Percentiles rank a stretch among this genome's conserved stretches.
Evolutionary conservation across 2,888 invertebrate species (phyloP).

Genomic region (Pyralis farinalis): DNA sequence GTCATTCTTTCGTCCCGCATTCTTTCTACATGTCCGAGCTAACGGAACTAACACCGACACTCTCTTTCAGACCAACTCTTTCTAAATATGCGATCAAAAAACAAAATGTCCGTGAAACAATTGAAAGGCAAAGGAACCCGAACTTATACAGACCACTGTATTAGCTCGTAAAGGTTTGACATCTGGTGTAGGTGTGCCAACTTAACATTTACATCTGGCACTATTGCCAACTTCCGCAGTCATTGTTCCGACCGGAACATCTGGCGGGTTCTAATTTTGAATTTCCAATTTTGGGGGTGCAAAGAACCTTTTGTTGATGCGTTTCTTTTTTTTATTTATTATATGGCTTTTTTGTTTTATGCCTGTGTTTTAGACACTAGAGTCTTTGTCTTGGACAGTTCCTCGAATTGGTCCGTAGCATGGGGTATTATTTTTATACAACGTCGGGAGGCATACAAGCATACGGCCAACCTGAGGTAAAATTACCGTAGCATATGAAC

Average conservation of each 20-base stretch:
- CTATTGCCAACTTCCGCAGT: conserved; percentile 17
- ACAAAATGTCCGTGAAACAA: background rate
- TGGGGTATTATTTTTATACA: too few relatives aligned
- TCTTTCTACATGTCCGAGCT: too few relatives aligned
- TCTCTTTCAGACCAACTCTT: too few relatives aligned
- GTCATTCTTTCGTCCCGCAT: too few relatives aligned
- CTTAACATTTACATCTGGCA: conserved; percentile 16
- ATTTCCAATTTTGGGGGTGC: conserved; percentile 3
- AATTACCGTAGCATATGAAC: too few relatives aligned
- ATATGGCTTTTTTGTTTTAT: background rate
- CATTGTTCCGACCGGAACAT: conserved; percentile 11
- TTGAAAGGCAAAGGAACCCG: conserved; percentile 2
- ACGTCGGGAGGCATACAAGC: too few relatives aligned
- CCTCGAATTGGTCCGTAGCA: too few relatives aligned
- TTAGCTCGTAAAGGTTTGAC: conserved; percentile 5
- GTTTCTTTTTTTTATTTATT: background rate
- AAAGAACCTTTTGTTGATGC: conserved; percentile 1
- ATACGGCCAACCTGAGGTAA: too few relatives aligned
- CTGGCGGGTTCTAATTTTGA: conserved; percentile 9
- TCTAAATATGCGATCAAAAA: too few relatives aligned
- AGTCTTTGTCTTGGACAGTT: too few relatives aligned
- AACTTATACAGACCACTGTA: background rate
- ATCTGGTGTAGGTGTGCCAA: conserved; percentile 8
- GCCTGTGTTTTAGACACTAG: too few relatives aligned
- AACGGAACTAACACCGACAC: too few relatives aligned